These are phyloP conservation scores for Cricetomys ansorgei DNA, from an alignment of 2,113 vertebrate genomes.

Conservation along the genomic window DNA sequence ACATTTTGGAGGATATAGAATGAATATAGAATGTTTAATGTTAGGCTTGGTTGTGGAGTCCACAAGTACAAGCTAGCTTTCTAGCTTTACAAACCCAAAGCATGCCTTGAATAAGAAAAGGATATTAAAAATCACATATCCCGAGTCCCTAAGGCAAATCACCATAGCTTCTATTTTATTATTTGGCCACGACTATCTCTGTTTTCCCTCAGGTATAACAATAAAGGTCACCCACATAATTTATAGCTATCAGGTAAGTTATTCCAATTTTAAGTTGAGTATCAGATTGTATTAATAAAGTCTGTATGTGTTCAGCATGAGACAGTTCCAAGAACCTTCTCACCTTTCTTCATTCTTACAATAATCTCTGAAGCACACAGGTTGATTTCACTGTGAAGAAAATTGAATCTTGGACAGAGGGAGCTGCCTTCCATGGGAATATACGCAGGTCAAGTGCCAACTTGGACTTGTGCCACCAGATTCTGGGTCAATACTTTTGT, in stretches of 20 bases:
- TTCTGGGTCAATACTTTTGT: neutral
- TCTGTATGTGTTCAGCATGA: neutral
- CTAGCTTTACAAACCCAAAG: slow-evolving; percentile 47
- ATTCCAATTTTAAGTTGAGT: slow-evolving; percentile 49
- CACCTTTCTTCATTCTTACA: neutral
- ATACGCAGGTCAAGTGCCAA: neutral
- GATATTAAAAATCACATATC: slow-evolving; percentile 25
- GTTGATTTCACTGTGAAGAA: neutral
- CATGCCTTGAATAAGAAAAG: slow-evolving; percentile 37
- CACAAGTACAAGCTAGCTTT: neutral
- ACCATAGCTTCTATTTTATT: slow-evolving; percentile 58
- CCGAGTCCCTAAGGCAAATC: neutral
- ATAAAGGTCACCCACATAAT: neutral
- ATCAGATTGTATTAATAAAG: slow-evolving; percentile 33
- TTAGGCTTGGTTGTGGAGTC: neutral
- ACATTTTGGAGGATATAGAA: neutral
- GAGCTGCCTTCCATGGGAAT: neutral
- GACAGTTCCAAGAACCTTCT: neutral
- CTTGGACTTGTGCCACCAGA: neutral
- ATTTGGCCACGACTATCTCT: slow-evolving; percentile 43
- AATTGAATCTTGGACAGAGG: neutral
- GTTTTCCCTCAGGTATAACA: slow-evolving; percentile 37
- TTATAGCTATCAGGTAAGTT: slow-evolving; percentile 29
- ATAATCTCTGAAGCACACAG: neutral
- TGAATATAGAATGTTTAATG: slow-evolving; percentile 21